Percentiles rank a stretch among this genome's conserved stretches.
These are phyloP conservation scores for Trichomycterus rosablanca DNA, from an alignment of 2,113 vertebrate species.

Conservation along the genomic window DNA sequence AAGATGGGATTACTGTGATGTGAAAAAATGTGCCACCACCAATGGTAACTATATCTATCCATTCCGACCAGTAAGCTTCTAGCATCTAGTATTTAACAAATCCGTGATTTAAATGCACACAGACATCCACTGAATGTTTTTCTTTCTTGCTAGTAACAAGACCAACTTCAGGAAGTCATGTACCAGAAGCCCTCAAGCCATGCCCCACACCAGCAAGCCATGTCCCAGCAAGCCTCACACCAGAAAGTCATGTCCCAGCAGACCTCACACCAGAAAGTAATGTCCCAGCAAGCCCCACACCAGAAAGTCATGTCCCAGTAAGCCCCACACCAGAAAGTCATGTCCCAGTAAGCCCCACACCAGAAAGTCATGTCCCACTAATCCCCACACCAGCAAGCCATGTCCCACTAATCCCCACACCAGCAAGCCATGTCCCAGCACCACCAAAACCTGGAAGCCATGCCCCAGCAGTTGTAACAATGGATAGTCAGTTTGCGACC, in stretches of 20 bases:
- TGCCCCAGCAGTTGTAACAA: background rate
- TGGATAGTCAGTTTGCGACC: slow-evolving; percentile 54
- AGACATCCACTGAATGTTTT: too few species aligned
- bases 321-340: background rate
- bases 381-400: background rate
- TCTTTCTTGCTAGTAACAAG: too few species aligned
- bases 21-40: slow-evolving; percentile 51
- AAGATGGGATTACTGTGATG: slow-evolving; percentile 64
- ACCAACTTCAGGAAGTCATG: slow-evolving; percentile 24
- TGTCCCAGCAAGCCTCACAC: background rate
- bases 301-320: background rate
- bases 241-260: background rate
- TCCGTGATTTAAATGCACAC: too few species aligned
- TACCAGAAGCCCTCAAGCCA: background rate
- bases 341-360: background rate
- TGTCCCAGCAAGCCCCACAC: background rate
- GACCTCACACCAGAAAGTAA: background rate
- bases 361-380: background rate
- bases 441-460: background rate
- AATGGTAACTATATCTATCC: background rate
- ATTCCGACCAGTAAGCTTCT: background rate
- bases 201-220: background rate
- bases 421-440: background rate
- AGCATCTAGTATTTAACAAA: too few species aligned
- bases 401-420: background rate